These are phyloP conservation scores for Drosophila pachea DNA, from an alignment of 1,140 invertebrate species.

Conservation along the genomic window DNA sequence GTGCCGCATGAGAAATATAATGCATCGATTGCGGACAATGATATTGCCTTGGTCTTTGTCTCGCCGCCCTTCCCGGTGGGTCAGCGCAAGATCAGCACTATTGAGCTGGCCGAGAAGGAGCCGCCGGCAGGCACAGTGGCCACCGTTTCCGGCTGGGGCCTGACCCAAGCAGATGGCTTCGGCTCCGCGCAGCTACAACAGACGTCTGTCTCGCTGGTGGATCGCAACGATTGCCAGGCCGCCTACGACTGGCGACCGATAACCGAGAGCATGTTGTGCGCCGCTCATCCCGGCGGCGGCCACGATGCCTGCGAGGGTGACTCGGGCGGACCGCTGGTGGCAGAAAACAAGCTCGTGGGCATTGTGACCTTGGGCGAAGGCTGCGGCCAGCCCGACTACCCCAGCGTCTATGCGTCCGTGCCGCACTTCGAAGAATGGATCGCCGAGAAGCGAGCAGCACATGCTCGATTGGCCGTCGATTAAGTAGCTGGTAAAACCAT, in stretches of 20 bases:
- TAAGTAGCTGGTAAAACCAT: not conserved
- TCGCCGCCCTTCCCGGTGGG: constrained; percentile 42
- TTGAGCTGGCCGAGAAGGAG: constrained; percentile 26
- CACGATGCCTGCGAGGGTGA: constrained; percentile 81
- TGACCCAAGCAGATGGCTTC: constrained; percentile 47
- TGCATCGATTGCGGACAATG: constrained; percentile 56
- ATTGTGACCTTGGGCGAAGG: constrained; percentile 85
- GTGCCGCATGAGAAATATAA: constrained; percentile 62
- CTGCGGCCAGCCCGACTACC: constrained; percentile 82
- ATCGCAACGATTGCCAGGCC: constrained; percentile 79
- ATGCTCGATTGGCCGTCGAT: not conserved
- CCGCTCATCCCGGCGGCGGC: constrained; percentile 79
- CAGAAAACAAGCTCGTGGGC: constrained; percentile 79
- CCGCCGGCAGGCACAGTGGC: constrained; percentile 42
- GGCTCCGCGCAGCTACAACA: constrained; percentile 47
- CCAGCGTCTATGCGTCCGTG: constrained; percentile 85
- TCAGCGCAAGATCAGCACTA: constrained; percentile 28
- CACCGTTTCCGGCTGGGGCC: constrained; percentile 63
- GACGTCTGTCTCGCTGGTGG: constrained; percentile 51
- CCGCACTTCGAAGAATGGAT: constrained; percentile 79
- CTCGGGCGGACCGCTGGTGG: constrained; percentile 78
- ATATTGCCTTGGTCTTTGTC: constrained; percentile 62
- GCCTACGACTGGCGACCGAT: constrained; percentile 78
- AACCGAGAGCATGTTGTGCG: constrained; percentile 85
- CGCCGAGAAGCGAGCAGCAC: constrained; percentile 19